phyloP scores from a whole-genome alignment of 2,888 invertebrate species.

The Macrostomum cliftonense region DNA sequence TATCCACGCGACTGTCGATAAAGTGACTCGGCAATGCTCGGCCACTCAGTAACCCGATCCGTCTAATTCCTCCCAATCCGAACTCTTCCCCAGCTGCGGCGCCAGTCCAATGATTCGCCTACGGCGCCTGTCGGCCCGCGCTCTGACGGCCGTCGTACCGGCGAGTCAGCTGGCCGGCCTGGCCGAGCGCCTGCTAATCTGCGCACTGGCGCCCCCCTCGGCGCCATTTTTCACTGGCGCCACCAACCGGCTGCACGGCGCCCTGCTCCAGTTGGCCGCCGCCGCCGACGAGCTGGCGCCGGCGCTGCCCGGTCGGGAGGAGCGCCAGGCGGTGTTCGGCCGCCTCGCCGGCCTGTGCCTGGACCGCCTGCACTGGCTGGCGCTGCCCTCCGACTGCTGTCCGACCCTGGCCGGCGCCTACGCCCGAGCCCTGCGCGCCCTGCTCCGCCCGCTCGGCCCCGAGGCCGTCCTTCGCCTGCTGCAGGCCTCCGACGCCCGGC shows the following conservation, averaged over 20 bases:
- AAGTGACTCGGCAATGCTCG: too few species aligned
- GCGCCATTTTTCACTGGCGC: not conserved
- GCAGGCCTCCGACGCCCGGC: too few species aligned
- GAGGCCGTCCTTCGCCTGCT: too few species aligned
- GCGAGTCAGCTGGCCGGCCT: slow-evolving; percentile 23
- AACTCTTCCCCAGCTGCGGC: slow-evolving; percentile 41
- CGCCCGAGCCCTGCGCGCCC: too few species aligned
- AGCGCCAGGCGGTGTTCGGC: not conserved
- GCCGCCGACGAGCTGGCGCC: slow-evolving; percentile 4
- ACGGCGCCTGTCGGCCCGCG: slow-evolving; percentile 53
- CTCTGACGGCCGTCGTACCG: slow-evolving; percentile 47
- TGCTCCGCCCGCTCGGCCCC: too few species aligned
- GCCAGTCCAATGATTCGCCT: slow-evolving; percentile 50
- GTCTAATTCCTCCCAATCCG: too few species aligned
- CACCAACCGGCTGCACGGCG: slow-evolving; percentile 7
- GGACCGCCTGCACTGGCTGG: not conserved
- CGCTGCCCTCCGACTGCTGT: too few species aligned
- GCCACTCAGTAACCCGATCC: too few species aligned
- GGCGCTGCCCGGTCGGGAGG: not conserved
- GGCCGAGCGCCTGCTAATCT: too few species aligned
- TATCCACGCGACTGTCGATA: too few species aligned
- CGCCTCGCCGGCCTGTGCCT: slow-evolving; percentile 1
- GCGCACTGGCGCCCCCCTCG: slow-evolving; percentile 11
- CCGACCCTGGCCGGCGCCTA: too few species aligned
- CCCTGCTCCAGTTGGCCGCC: slow-evolving; percentile 7